Conservation (phyloP, 2,113 vertebrate genomes). For the Condylura cristata region DNA sequence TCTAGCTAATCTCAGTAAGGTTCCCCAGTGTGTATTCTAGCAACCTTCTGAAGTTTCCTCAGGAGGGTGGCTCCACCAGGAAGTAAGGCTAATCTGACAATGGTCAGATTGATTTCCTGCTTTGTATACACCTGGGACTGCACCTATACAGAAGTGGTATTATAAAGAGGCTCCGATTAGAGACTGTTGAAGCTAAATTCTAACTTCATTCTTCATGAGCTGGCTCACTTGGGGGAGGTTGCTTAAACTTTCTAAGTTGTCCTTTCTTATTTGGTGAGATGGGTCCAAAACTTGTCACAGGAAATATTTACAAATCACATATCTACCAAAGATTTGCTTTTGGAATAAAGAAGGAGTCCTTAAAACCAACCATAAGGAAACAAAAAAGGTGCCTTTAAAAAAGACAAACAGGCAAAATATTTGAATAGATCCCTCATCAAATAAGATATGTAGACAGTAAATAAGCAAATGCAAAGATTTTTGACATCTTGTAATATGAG, state of each 20-base stretch:
- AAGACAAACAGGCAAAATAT: background rate
- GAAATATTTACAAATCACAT: background rate
- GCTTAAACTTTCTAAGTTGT: background rate
- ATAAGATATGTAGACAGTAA: background rate
- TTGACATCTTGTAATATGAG: background rate
- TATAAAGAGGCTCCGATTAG: background rate
- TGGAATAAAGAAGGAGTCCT: background rate
- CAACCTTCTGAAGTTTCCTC: background rate
- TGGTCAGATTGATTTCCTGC: background rate
- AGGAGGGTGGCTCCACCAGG: too few species aligned
- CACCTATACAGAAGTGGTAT: background rate
- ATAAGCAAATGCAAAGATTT: background rate
- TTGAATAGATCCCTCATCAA: background rate
- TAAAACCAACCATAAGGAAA: background rate
- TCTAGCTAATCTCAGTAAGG: constrained; percentile 21
- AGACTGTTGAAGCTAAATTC: background rate
- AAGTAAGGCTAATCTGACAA: background rate
- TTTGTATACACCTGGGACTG: background rate
- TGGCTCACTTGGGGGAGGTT: background rate
- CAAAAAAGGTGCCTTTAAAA: background rate
- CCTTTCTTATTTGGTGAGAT: background rate
- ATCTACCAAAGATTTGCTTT: background rate
- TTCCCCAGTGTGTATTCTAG: background rate
- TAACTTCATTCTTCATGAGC: background rate
- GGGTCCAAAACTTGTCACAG: background rate